These are phyloP conservation scores for Oeneis ivallda DNA, from an alignment of 2,888 invertebrate genomes.

Conservation along the genomic window DNA sequence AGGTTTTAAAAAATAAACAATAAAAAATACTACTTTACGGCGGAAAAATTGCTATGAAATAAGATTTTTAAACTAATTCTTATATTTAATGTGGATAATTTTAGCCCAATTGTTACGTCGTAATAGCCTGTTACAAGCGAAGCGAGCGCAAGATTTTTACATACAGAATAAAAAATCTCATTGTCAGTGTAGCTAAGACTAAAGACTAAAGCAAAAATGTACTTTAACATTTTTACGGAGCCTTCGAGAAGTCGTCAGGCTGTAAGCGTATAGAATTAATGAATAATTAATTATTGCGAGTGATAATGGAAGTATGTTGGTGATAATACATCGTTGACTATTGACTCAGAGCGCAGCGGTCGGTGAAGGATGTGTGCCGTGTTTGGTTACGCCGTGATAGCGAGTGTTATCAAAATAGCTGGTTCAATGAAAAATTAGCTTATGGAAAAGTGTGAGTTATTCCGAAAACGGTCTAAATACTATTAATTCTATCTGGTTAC, in stretches of 20 bases:
- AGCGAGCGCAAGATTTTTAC: too few relatives aligned
- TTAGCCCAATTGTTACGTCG: too few relatives aligned
- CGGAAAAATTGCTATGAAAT: too few relatives aligned
- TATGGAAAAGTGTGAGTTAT: not conserved
- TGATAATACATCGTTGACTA: not conserved
- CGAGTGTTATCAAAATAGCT: not conserved
- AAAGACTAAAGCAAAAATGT: too few relatives aligned
- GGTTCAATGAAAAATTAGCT: not conserved
- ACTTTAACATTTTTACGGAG: not conserved
- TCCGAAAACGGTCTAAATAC: not conserved
- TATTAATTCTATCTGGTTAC: too few relatives aligned
- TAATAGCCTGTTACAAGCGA: too few relatives aligned
- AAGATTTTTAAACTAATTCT: too few relatives aligned
- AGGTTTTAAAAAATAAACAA: too few relatives aligned
- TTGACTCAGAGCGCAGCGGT: constrained; percentile 3
- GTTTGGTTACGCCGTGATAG: constrained; percentile 10
- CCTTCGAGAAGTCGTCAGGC: not conserved
- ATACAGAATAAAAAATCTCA: too few relatives aligned
- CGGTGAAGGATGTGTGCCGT: constrained; percentile 11
- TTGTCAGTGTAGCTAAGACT: too few relatives aligned
- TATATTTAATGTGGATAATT: too few relatives aligned
- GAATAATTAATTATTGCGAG: constrained; percentile 1
- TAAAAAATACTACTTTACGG: too few relatives aligned
- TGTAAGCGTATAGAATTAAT: not conserved
- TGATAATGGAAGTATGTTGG: not conserved